These are phyloP conservation scores for Hetaerina americana DNA, from an alignment of 1,140 invertebrate genomes.

Conservation along the genomic window DNA sequence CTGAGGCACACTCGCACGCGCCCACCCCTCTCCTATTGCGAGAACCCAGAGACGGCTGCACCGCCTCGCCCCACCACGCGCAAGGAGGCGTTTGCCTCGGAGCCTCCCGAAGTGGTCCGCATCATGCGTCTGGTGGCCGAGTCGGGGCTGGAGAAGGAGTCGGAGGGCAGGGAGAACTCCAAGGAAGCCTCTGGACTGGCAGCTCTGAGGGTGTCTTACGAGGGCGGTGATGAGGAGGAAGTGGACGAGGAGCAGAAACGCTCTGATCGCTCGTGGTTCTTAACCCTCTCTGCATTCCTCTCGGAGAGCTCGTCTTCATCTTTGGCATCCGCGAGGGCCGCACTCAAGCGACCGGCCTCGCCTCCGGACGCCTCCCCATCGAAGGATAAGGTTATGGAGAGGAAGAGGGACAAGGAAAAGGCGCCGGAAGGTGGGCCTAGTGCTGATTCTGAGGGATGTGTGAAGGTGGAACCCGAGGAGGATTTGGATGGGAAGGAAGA, in stretches of 20 bases:
- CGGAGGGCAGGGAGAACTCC: neutral
- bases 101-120: conserved; percentile 15
- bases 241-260: conserved; percentile 16
- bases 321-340: too few relatives aligned
- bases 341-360: too few relatives aligned
- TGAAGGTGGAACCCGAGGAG: neutral
- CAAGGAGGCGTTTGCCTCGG: conserved; percentile 14
- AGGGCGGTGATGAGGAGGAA: neutral
- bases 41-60: conserved; percentile 11
- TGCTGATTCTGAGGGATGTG: neutral
- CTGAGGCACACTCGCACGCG: conserved; percentile 14
- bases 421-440: neutral
- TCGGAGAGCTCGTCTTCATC: too few relatives aligned
- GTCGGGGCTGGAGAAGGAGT: neutral
- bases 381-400: too few relatives aligned
- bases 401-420: neutral
- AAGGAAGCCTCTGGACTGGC: conserved; percentile 1
- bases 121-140: conserved; percentile 15
- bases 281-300: neutral
- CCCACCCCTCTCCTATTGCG: conserved; percentile 16
- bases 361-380: too few relatives aligned
- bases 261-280: neutral
- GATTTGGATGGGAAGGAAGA: neutral
- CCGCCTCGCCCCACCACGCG: conserved; percentile 18
- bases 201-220: neutral